Evolutionary conservation across 2,888 invertebrate genomes (phyloP).

Genomic region (Mimas tiliae): DNA sequence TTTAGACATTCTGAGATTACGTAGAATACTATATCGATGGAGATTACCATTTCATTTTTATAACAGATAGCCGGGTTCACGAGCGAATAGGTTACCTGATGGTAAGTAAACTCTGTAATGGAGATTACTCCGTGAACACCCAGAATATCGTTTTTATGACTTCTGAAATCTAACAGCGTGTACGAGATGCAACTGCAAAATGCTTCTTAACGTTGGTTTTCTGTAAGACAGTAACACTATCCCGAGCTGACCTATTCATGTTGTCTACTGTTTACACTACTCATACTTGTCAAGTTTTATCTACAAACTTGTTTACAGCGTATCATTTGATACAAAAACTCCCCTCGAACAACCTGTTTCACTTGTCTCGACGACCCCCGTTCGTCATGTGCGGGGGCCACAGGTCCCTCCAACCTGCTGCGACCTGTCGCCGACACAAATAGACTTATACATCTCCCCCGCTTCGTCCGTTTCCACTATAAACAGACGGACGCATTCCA

Average conservation of each 20-base stretch:
- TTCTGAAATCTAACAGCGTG: too few species aligned
- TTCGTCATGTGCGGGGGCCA: slow-evolving; percentile 14
- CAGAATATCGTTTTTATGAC: too few species aligned
- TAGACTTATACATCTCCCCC: slow-evolving; percentile 68
- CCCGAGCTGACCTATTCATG: too few species aligned
- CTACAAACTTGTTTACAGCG: not conserved
- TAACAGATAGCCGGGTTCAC: too few species aligned
- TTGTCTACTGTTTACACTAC: not conserved
- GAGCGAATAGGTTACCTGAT: too few species aligned
- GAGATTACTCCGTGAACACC: too few species aligned
- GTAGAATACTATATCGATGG: too few species aligned
- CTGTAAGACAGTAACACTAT: too few species aligned
- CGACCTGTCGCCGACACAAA: slow-evolving; percentile 63
- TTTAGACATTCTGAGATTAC: not conserved
- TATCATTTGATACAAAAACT: not conserved
- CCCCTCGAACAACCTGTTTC: slow-evolving; percentile 7
- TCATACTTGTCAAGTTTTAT: not conserved
- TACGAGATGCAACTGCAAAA: too few species aligned
- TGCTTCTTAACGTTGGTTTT: too few species aligned
- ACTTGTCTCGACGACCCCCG: not conserved
- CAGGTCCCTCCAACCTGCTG: slow-evolving; percentile 36
- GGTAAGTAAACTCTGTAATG: too few species aligned
- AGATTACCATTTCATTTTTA: too few species aligned
- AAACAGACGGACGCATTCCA: slow-evolving; percentile 79
- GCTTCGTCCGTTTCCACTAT: slow-evolving; percentile 66